Evolutionary conservation across 2,113 vertebrate genomes (phyloP).

Genomic region (Taurulus bubalis): DNA sequence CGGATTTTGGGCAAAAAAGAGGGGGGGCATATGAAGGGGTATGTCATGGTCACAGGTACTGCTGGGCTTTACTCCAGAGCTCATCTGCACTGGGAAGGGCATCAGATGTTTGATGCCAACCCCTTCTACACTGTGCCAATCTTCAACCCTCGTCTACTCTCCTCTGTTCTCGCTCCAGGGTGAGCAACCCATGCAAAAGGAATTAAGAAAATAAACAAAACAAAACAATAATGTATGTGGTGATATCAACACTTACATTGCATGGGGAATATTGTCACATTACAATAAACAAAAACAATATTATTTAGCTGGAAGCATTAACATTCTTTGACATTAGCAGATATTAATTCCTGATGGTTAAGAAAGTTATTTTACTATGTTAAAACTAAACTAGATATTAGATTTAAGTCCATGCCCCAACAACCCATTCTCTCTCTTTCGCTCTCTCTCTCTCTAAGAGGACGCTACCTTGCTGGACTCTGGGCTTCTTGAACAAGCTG

Average conservation of each 20-base stretch:
- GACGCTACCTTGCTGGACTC: constrained; percentile 94
- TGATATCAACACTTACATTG: constrained; percentile 61
- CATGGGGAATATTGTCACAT: constrained; percentile 50
- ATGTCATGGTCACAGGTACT: constrained; percentile 58
- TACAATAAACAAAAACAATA: constrained; percentile 54
- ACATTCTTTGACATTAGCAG: constrained; percentile 47
- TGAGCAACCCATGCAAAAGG: constrained; percentile 81
- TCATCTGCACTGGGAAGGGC: constrained; percentile 64
- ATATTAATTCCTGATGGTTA: constrained; percentile 62
- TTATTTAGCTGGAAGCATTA: constrained; percentile 57
- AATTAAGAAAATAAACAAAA: constrained; percentile 31
- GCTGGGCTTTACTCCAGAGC: constrained; percentile 60
- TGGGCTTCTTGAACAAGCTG: constrained; percentile 96
- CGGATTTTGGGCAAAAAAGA: constrained; percentile 41
- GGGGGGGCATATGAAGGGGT: constrained; percentile 48
- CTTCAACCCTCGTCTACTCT: constrained; percentile 67
- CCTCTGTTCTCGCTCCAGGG: constrained; percentile 72
- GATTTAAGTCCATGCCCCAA: constrained; percentile 75
- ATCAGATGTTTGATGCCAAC: constrained; percentile 61
- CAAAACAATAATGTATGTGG: constrained; percentile 69
- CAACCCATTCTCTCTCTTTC: constrained; percentile 74
- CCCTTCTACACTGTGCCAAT: constrained; percentile 62
- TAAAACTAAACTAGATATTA: constrained; percentile 79
- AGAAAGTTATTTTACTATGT: constrained; percentile 69
- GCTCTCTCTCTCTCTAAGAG: constrained; percentile 80